Evolutionary conservation across 2,888 invertebrate species (phyloP), one percentile per base, ranked within the genome.

Genomic region (Crossocerus cetratus): DNA sequence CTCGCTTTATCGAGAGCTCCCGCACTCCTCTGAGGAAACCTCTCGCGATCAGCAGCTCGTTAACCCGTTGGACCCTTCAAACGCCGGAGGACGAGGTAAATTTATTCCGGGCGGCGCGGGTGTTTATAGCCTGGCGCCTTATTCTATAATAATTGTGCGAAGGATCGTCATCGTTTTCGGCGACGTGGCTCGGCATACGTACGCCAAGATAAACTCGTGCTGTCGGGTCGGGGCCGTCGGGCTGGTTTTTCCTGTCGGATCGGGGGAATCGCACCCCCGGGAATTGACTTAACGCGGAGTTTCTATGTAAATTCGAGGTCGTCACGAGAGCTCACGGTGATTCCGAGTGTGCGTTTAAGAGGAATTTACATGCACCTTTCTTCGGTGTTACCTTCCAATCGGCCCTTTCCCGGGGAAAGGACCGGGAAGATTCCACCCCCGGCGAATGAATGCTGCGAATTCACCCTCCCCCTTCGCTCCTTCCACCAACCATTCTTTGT

Each of bases 241-340:
- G n/a, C n/a, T n/a, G n/a, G n/a, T n/a, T n/a, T n/a, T n/a, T n/a
- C n/a, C n/a, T n/a, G n/a, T n/a, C n/a, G n/a, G n/a, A n/a, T n/a
- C 64, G 60, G 63, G 32, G 8, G 32, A 32, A 32, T 32, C n/a
- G 55, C 56, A 18, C 72, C 49, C 69, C 56, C 23, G 69, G 72
- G 75, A 78, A 82, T 79, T 78, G 82, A 85, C 81, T 84, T 83
- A 82, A 80, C 78, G 70, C 75, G 57, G 75, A 83, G 80, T 82
- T 84, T 84, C 81, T 78, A 85, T 85, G 86, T 78, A 84, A 86
- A 86, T 85, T 55, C 56, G 57, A 56, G 59, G 44, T 56, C 65
- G 72, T 57, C 68, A 53, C 42, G 44, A 59, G 64, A 59, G 59
- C 71, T 45, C 68, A 59, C 49, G 74, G 73, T 57, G 71, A 72